Conservation (phyloP, 2,113 vertebrate genomes). For the Sialia sialis region DNA sequence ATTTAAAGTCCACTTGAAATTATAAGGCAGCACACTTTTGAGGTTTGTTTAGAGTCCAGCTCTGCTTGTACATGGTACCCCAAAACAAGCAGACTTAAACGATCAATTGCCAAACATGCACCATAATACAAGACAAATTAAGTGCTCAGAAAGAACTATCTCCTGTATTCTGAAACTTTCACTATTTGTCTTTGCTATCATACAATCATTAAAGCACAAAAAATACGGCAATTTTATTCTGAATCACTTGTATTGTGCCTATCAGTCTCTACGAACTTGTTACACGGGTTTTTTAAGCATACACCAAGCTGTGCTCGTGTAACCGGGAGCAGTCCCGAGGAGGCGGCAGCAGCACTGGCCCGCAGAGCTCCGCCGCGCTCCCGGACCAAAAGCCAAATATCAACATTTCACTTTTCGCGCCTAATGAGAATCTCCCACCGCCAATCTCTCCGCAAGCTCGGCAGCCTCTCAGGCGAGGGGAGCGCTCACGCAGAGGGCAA, state of each 20-base stretch:
- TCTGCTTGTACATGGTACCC: not conserved
- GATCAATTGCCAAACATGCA: not conserved
- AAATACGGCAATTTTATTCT: fast-evolving
- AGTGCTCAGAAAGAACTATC: fast-evolving
- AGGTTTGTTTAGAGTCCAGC: not conserved
- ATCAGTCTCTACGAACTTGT: not conserved
- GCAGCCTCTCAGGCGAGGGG: not conserved
- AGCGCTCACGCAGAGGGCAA: fast-evolving
- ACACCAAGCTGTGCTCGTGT: too few relatives aligned
- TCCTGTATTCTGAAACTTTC: not conserved
- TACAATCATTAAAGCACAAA: not conserved
- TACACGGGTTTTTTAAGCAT: fast-evolving
- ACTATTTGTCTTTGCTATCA: not conserved
- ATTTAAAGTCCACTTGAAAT: not conserved
- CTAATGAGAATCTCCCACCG: not conserved
- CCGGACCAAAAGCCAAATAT: not conserved
- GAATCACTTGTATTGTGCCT: fast-evolving
- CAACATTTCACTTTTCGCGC: fast-evolving
- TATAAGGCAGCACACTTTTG: not conserved
- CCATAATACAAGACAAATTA: not conserved
- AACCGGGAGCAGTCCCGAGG: not conserved
- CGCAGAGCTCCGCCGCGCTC: not conserved
- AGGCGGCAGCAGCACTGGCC: not conserved
- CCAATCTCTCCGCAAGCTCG: not conserved
- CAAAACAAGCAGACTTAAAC: not conserved